Percentiles rank a stretch among this genome's conserved stretches.
Evolutionary conservation across 2,113 vertebrate genomes (phyloP).

Genomic region (Helogale parvula): DNA sequence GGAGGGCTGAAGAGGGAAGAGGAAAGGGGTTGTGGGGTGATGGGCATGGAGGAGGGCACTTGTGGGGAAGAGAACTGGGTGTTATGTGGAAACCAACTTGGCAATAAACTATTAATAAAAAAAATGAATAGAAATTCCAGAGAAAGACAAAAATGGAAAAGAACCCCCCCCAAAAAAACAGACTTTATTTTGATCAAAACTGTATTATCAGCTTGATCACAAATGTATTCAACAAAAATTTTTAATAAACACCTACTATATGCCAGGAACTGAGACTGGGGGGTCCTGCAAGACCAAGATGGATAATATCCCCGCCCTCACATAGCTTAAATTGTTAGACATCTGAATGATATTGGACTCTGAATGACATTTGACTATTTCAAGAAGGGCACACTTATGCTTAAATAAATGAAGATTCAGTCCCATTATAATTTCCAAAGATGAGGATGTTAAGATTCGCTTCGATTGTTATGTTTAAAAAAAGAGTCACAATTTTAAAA

Average conservation of each 20-base stretch:
- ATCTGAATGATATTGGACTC: background rate
- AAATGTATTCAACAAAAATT: background rate
- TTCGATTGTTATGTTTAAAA: background rate
- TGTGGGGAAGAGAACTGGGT: no score
- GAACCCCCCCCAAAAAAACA: no score
- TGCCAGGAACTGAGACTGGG: background rate
- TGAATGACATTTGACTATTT: background rate
- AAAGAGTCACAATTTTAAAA: background rate
- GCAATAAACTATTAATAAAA: no score
- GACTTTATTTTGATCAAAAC: background rate
- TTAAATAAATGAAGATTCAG: constrained; percentile 8
- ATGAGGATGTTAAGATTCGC: background rate
- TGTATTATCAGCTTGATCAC: background rate
- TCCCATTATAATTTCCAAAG: background rate
- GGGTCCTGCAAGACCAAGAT: background rate
- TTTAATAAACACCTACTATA: background rate
- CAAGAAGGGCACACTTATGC: background rate
- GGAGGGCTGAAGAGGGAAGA: no score
- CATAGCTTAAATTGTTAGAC: background rate
- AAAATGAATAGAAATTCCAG: no score
- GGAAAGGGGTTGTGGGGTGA: no score
- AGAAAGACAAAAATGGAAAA: no score
- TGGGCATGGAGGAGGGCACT: no score
- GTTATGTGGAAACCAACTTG: no score
- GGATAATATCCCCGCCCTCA: background rate